Evolutionary conservation across 2,113 vertebrate genomes (phyloP).

Genomic region (Sylvia atricapilla): DNA sequence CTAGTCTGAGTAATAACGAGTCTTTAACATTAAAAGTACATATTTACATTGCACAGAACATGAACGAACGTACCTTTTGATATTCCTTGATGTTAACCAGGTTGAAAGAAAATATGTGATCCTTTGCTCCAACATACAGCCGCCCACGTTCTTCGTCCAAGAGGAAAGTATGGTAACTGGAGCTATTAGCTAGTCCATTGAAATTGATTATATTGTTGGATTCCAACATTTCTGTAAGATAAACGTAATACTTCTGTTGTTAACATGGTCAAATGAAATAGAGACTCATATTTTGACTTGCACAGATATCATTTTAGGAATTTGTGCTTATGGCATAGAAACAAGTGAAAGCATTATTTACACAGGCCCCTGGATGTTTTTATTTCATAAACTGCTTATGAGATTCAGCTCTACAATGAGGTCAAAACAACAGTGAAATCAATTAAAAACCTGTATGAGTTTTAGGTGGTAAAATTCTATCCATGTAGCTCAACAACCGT

Average conservation of each 20-base stretch:
- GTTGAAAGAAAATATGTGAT: conserved; percentile 97
- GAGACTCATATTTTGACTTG: background rate
- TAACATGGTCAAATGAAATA: background rate
- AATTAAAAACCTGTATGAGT: background rate
- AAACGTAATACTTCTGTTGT: conserved; percentile 27
- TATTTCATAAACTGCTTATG: background rate
- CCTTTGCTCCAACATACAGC: conserved; percentile 94
- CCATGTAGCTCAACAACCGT: background rate
- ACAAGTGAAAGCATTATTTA: background rate
- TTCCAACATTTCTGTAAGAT: conserved; percentile 92
- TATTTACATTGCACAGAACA: background rate
- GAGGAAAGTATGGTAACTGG: conserved; percentile 94
- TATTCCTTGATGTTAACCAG: conserved; percentile 94
- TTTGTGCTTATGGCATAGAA: background rate
- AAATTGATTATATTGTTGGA: conserved; percentile 92
- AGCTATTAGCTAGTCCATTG: conserved; percentile 90
- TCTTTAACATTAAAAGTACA: background rate
- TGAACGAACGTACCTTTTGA: conserved; percentile 81
- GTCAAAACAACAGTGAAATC: background rate
- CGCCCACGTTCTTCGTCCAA: conserved; percentile 93
- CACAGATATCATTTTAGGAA: background rate
- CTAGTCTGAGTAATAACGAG: background rate
- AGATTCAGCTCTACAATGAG: background rate
- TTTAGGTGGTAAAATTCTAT: background rate
- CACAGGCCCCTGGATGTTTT: background rate